Evolutionary conservation across 2,888 invertebrate species (phyloP).

Genomic region (Acanthopleura granulata): DNA sequence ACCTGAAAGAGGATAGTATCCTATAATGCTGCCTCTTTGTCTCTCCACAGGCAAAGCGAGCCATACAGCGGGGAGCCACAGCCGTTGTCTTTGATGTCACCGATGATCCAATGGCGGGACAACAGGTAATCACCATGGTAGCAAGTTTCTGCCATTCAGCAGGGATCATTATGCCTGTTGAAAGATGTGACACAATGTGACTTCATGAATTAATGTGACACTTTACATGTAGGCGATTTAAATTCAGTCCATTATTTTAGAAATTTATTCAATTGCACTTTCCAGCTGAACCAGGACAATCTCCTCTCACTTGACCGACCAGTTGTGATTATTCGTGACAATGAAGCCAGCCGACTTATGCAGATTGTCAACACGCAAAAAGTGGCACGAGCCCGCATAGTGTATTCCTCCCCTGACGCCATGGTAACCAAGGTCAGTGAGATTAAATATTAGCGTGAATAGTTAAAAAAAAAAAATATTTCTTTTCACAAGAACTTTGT

Average conservation of each 20-base stretch:
- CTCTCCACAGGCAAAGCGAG: conserved; percentile 51
- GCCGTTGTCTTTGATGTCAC: conserved; percentile 61
- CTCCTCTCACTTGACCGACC: conserved; percentile 35
- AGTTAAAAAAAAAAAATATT: too few species aligned
- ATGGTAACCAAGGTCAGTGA: too few species aligned
- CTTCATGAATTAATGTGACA: too few species aligned
- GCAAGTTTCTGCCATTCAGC: too few species aligned
- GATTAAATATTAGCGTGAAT: too few species aligned
- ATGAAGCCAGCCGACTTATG: conserved; percentile 52
- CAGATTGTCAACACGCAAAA: conserved; percentile 47
- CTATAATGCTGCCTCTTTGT: background rate
- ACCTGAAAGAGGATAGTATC: too few species aligned
- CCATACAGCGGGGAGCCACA: conserved; percentile 57
- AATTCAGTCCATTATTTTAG: background rate
- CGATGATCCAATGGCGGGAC: conserved; percentile 52
- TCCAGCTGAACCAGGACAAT: conserved; percentile 4
- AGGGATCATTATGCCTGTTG: too few species aligned
- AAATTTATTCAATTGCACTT: too few species aligned
- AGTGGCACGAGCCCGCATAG: conserved; percentile 47
- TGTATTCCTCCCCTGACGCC: conserved; percentile 29
- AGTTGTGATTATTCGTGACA: conserved; percentile 49
- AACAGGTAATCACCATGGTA: conserved; percentile 37
- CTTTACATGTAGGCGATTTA: too few species aligned
- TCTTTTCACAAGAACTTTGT: too few species aligned
- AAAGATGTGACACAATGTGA: too few species aligned